These are phyloP conservation scores for Gracilinanus agilis DNA, from an alignment of 2,113 vertebrate genomes.

Conservation along the genomic window DNA sequence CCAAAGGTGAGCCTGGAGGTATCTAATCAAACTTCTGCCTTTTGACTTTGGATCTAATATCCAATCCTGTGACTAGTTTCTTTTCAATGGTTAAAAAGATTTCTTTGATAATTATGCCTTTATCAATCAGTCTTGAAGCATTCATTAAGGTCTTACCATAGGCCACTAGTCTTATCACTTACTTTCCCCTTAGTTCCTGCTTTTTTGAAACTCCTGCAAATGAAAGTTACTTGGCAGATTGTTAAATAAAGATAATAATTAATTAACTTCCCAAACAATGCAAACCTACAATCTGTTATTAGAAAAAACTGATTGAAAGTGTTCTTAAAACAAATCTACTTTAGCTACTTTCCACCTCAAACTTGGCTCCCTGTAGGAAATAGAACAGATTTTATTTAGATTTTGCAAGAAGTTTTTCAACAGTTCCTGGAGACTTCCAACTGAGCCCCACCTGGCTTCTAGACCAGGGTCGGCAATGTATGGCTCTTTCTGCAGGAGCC, in stretches of 20 bases:
- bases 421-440: background rate
- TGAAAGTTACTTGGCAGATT: background rate
- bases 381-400: slow-evolving; percentile 35
- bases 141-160: too few relatives aligned
- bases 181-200: background rate
- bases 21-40: slow-evolving; percentile 1
- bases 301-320: slow-evolving; percentile 29
- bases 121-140: too few relatives aligned
- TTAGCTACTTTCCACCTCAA: slow-evolving; percentile 57
- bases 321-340: slow-evolving; percentile 34
- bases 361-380: background rate
- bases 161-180: background rate
- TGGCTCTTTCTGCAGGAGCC: too few relatives aligned
- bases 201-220: background rate
- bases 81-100: slow-evolving; percentile 4
- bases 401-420: slow-evolving; percentile 10
- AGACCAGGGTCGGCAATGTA: too few relatives aligned
- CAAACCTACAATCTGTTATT: background rate
- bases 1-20: slow-evolving; percentile 31
- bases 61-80: background rate
- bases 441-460: slow-evolving; percentile 10
- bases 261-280: too few relatives aligned
- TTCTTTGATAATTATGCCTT: background rate
- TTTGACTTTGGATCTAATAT: slow-evolving; percentile 3
- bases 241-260: background rate